phyloP scores from a whole-genome alignment of 2,888 invertebrate species.

The Zaprionus obscuricornis region DNA sequence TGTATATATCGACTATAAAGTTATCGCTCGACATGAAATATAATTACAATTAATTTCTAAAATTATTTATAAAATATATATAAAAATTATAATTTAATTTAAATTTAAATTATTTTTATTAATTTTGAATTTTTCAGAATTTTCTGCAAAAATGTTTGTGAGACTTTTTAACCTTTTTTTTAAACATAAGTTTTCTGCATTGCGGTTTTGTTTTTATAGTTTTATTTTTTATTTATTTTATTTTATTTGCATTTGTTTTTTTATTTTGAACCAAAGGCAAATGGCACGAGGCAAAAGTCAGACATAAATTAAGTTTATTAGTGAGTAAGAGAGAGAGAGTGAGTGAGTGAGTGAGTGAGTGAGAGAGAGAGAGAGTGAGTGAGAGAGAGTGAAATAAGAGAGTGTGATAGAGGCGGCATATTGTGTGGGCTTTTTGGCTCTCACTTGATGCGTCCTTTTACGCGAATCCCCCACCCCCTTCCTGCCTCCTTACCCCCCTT shows the following conservation, averaged over 20 bases:
- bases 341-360: not conserved
- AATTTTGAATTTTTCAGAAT: too few relatives aligned
- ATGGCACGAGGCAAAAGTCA: slow-evolving; percentile 5
- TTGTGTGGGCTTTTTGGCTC: slow-evolving; percentile 11
- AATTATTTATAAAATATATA: too few relatives aligned
- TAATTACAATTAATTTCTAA: too few relatives aligned
- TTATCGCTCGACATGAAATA: too few relatives aligned
- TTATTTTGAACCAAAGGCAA: slow-evolving; percentile 13
- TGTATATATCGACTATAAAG: too few relatives aligned
- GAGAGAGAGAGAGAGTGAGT: not conserved
- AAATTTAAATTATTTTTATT: not conserved
- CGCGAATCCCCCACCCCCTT: too few relatives aligned
- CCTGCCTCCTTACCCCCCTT: too few relatives aligned
- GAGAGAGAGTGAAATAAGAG: not conserved
- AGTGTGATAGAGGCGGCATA: not conserved
- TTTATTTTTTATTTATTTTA: slow-evolving; percentile 19
- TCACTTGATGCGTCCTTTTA: slow-evolving; percentile 23
- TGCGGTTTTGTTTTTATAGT: slow-evolving; percentile 29
- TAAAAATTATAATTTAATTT: too few relatives aligned
- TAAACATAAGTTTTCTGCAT: slow-evolving; percentile 24
- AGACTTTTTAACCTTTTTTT: not conserved
- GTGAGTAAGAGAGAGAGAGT: slow-evolving; percentile 1
- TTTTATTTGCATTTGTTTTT: slow-evolving; percentile 21
- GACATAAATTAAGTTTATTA: slow-evolving; percentile 62
- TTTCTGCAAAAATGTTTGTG: too few relatives aligned